Base-by-base conservation (phyloP, 2,888 invertebrate species). In the Tromatobia lineatoria region DNA sequence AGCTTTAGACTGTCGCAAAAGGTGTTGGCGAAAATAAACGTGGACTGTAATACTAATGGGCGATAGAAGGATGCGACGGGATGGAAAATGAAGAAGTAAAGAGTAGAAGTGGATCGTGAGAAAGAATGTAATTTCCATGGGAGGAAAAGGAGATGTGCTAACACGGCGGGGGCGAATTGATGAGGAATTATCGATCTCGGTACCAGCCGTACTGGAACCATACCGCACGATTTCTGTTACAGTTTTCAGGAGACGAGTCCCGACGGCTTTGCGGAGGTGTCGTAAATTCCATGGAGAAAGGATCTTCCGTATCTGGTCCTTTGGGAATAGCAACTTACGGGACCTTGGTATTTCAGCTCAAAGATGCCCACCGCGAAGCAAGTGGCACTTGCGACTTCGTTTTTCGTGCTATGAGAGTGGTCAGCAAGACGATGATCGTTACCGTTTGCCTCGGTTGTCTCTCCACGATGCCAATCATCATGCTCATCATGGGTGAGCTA, bases 351-450 rank as follows among this genome's bases (percentile, higher is more conserved):
- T 97, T 97, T 91, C 97, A 97, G 93, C 95, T 97, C 77, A 96
- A 97, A 89, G 97, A 97, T 88, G 97, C 97, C 77, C 97, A 97
- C 89, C 95, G 96, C 94, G 97, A 97, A 90, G 96, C 97, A 0
- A 96, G 95, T 1, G 96, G 96, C 10, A 96, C 96, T 0, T 96
- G 96, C 88, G 97, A 97, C 93, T 97, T 97, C 90, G 95, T 97
- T 13, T 96, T 96, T 92, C 95, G 96, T 82, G 97, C 96, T 0
- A 95, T 96, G 67, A 95, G 95, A 89, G 96, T 97, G 85, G 96
- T 97, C 93, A 96, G 96, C 91, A 96, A 96, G 90, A 97, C 97
- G 78, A 96, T 96, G 92, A 93, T 96, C 83, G 96, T 96, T 93
- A 96, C 96, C 0, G 95, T 96, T 87, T 95, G 96, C 87, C 94